Evolutionary conservation across 64 coral and sea anemone genomes (phyloP), one percentile per base, ranked within the genome.

Genomic region (Pocillopora damicornis): DNA sequence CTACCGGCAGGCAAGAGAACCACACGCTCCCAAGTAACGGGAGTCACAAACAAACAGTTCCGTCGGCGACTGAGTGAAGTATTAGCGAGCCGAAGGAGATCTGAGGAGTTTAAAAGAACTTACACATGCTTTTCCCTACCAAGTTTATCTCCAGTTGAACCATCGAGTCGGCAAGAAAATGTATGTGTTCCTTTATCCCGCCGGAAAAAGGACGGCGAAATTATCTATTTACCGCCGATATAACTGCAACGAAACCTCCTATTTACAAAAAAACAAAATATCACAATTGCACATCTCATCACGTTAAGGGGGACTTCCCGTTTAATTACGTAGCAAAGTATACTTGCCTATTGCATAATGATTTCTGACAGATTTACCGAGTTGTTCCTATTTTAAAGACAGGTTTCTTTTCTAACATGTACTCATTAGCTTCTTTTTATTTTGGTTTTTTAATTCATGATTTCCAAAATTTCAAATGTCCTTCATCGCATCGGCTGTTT

Each of bases 151-250:
- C 60, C 73, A 9, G 75, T 67, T 23, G 82, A 58, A 4, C 58
- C 64, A 15, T 34, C 58, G 9, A 63, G 86, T 61, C 62, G 15
- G 13, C 45, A 82, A 74, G 78, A 81, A 63, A 81, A 82, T 67
- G 63, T 74, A 4, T 75, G 17, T 62, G 69, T 81, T 0, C 8
- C 78, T 9, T 5, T 63, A 22, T 79, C 90, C 26, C 58, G 62
- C 11, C 71, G 74, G 82, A 92, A 92, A 75, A 84, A 92, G 23
- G 83, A 92, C 58, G 38, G 90, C 15, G 75, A 92, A 4, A 35
- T 86, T 37, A 76, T 92, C 1, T 92, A 92, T 62, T 35, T 92
- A 6, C 90, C 90, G 0, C 90, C 90, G 18, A 92, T 92, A 67
- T 92, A 22, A 92, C 7, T 23, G 67, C 67, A 30, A 30, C 0